Conservation (phyloP, 2,797 vertebrate species). For the Smutsia temminckii region DNA sequence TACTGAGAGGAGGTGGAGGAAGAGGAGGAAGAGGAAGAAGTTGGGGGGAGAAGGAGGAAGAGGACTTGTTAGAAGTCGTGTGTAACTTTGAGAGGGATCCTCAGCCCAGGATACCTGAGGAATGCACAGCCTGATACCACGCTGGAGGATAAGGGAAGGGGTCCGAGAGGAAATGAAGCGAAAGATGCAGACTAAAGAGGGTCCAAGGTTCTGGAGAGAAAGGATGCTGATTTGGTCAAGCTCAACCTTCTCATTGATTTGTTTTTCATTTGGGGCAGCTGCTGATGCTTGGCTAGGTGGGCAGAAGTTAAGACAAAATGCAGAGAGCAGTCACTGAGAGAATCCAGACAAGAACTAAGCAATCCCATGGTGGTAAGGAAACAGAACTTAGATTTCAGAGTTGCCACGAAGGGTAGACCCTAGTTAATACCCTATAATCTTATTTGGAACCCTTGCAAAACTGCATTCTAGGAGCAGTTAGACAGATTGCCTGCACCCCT, state of each 20-base stretch:
- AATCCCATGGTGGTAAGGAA: neutral
- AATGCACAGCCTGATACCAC: neutral
- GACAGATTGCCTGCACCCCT: neutral
- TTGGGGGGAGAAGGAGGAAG: too few species aligned
- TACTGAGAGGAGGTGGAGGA: neutral
- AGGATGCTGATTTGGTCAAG: neutral
- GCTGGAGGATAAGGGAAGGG: neutral
- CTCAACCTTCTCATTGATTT: neutral
- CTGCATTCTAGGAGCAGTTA: neutral
- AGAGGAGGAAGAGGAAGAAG: neutral
- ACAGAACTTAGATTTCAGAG: neutral
- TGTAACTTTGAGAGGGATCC: neutral
- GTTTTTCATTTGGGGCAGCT: neutral
- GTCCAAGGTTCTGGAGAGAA: neutral
- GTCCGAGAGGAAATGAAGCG: neutral
- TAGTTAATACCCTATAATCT: neutral
- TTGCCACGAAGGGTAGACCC: neutral
- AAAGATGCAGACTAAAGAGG: neutral
- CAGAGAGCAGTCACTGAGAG: neutral
- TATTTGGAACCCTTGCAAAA: neutral
- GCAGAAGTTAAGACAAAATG: neutral
- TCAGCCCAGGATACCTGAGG: neutral
- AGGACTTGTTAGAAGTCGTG: neutral
- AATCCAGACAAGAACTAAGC: neutral
- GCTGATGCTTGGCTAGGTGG: neutral